Conservation (phyloP, 2,113 vertebrate genomes). For the Pantherophis guttatus region DNA sequence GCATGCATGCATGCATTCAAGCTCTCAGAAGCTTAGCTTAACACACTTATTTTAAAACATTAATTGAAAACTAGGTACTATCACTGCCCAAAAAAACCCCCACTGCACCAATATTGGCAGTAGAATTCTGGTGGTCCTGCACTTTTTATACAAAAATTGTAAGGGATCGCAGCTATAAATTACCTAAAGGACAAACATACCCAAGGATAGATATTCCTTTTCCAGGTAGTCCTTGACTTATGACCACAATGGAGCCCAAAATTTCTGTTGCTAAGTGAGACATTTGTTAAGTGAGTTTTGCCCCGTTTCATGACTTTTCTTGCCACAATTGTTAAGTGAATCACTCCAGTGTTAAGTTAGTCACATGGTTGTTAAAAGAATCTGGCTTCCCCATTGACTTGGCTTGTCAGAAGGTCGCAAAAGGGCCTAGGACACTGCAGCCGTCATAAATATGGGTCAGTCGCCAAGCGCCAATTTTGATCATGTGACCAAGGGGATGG, state of each 20-base stretch:
- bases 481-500: too few relatives aligned
- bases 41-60: background rate
- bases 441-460: background rate
- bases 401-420: background rate
- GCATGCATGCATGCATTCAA: background rate
- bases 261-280: background rate
- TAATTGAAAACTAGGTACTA: background rate
- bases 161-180: background rate
- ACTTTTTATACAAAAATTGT: background rate
- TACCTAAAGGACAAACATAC: background rate
- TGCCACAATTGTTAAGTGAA: background rate
- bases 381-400: background rate
- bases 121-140: background rate
- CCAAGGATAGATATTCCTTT: background rate
- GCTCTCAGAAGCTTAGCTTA: background rate
- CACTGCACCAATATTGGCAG: background rate
- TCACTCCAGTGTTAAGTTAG: background rate
- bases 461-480: background rate
- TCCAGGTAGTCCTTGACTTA: background rate
- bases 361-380: background rate
- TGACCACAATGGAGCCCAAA: background rate
- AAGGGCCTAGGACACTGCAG: background rate
- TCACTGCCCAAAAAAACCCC: background rate
- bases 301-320: background rate
- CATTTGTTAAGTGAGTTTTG: background rate